Percentiles rank a stretch among this genome's conserved stretches.
phyloP scores from a whole-genome alignment of 2,797 vertebrate species.

The Nothura maculosa region DNA sequence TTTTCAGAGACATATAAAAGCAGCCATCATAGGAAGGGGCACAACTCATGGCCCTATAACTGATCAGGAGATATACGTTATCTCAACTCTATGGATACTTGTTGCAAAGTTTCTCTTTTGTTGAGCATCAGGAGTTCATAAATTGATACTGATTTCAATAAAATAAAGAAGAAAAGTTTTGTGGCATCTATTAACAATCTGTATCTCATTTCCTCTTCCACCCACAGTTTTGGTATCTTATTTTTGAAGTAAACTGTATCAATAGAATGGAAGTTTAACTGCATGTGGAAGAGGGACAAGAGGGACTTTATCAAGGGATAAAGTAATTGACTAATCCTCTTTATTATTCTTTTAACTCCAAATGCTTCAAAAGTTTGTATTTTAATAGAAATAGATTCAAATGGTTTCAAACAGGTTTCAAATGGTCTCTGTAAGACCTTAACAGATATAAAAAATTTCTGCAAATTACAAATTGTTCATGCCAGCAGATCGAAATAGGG shows the following conservation, averaged over 20 bases:
- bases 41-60: neutral
- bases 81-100: neutral
- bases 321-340: neutral
- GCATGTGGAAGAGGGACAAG: neutral
- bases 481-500: neutral
- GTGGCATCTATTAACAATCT: neutral
- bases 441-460: neutral
- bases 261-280: neutral
- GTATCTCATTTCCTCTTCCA: neutral
- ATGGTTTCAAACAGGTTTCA: neutral
- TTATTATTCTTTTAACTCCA: neutral
- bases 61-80: neutral
- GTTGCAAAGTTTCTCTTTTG: neutral
- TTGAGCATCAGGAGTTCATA: neutral
- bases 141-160: neutral
- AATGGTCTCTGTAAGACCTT: neutral
- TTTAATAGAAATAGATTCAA: neutral
- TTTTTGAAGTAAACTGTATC: neutral
- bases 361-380: neutral
- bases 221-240: neutral
- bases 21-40: neutral
- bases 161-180: neutral
- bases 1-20: neutral
- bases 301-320: neutral
- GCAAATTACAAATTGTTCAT: neutral